Evolutionary conservation across 1,140 invertebrate genomes (phyloP).

Genomic region (Brachionus rotundiformis): DNA sequence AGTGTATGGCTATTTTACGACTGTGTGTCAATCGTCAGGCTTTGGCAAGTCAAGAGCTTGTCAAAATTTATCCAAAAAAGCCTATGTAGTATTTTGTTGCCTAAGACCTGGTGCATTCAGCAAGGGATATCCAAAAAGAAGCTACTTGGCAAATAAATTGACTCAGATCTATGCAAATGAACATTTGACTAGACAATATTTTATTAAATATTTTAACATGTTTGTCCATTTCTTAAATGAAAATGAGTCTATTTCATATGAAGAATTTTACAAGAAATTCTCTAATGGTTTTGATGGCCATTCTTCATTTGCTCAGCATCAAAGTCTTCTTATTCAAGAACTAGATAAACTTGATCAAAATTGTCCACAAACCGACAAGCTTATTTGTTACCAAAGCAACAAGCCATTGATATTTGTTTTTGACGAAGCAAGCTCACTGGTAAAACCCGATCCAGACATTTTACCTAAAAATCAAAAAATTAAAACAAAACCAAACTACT

Average conservation of each 20-base stretch:
- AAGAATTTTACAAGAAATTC: neutral
- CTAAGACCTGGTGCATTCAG: neutral
- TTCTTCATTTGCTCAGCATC: neutral
- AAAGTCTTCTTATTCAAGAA: neutral
- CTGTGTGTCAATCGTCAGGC: neutral
- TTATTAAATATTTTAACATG: neutral
- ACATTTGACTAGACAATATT: neutral
- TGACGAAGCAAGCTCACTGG: neutral
- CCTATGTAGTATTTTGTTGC: conserved; percentile 5
- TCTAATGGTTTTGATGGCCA: neutral
- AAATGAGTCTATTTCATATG: neutral
- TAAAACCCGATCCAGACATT: neutral
- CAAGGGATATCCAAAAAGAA: neutral
- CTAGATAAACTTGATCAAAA: neutral
- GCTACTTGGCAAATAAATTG: neutral
- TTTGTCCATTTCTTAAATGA: neutral
- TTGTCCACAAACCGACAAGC: neutral
- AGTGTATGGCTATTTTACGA: neutral
- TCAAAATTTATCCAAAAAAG: conserved; percentile 19
- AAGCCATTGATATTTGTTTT: neutral
- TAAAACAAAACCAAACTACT: neutral
- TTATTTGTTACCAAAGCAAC: neutral
- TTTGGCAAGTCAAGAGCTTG: neutral
- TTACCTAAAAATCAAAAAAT: neutral
- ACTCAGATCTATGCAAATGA: neutral